Evolutionary conservation across 2,113 vertebrate species (phyloP).

Genomic region (Jacana jacana): DNA sequence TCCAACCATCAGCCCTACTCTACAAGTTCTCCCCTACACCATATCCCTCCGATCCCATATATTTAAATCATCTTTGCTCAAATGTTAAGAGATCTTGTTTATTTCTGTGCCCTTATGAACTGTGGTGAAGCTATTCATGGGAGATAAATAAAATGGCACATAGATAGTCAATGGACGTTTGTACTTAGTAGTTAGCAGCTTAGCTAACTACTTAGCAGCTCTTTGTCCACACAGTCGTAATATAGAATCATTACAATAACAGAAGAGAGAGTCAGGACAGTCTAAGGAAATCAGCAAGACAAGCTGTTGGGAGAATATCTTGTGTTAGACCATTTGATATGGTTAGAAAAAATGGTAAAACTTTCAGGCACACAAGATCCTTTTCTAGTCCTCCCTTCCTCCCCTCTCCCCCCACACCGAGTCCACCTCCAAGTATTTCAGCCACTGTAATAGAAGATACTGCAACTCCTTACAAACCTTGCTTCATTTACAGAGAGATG

Average conservation of each 20-base stretch:
- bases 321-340: neutral
- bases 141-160: neutral
- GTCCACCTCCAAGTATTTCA: neutral
- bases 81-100: neutral
- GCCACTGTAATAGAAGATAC: neutral
- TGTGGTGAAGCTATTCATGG: neutral
- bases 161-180: neutral
- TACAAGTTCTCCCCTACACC: too few relatives aligned
- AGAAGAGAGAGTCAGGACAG: neutral
- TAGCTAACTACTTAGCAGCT: too few relatives aligned
- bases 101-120: neutral
- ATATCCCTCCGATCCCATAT: too few relatives aligned
- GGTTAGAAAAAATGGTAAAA: neutral
- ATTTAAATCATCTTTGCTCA: neutral
- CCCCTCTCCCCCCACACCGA: rapidly evolving
- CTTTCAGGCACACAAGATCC: neutral
- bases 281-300: neutral
- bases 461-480: neutral
- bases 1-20: too few relatives aligned
- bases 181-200: neutral
- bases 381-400: neutral
- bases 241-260: neutral
- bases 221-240: neutral
- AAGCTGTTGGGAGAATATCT: neutral
- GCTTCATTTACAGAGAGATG: neutral